Base-by-base conservation (phyloP, 2,113 vertebrate genomes). In the Perognathus longimembris region DNA sequence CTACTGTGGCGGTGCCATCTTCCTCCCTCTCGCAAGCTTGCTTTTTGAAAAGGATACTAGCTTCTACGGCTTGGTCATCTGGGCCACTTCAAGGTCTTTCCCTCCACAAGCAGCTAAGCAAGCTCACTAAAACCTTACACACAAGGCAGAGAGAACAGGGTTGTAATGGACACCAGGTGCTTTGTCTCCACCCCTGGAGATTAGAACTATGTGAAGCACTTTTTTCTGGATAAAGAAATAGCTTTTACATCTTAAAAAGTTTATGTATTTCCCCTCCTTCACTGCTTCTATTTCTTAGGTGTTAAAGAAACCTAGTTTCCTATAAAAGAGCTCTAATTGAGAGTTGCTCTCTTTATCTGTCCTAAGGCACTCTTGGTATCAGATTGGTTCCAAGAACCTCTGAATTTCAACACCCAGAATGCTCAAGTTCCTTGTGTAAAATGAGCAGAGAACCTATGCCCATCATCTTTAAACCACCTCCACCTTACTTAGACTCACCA, bases 281-380 rank as follows among this genome's bases (percentile, higher is more conserved):
- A 45, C 10, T 36, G 18, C 80, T 86, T 85, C 54, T 66, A 24
- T 69, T 86, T 91, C 45, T 71, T 88, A 63, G 54, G 45, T 85
- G 90, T 85, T 85, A 85, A 79, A 88, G 34, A 84, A 87, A 66
- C 14, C 74, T 69, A 38, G 3, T 81, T 73, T 92, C 93, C 50
- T 94, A 57, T 79, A 94, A 93, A n/a, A 64, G 30, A 57, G 7
- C 30, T 92, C 24, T 92, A 32, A 76, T n/a, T 69, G 32, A 81
- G 45, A 90, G 82, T 17, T 80, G 14, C 18, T 93, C 66, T 74
- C 45, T 21, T 15, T 85, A 2, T 64, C 85, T 78, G 70, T 69
- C 76, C 17, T 82, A n/a, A 90, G 40, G 50, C 9, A 20, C 11
- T 17, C 26, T 38, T 67, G 45, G 61, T 69, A 42, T 42, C 50